Evolutionary conservation across 2,888 invertebrate genomes (phyloP), one percentile per base, ranked within the genome.

Genomic region (Noctua janthe): DNA sequence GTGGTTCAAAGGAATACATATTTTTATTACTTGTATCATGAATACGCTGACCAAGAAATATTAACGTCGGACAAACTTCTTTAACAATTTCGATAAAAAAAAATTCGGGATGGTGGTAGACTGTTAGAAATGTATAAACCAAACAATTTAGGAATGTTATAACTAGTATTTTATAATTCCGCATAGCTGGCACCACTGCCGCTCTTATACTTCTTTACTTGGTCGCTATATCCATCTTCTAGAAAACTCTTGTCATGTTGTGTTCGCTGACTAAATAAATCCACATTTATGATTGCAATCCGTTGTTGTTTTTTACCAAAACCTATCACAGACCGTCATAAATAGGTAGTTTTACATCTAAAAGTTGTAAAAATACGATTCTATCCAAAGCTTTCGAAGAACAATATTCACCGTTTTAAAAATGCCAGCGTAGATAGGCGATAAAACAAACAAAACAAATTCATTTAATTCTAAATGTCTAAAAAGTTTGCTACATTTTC

Each of bases 401-500:
- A 39, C 35, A 82, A 84, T 84, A 71, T 54, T 81, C 20, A 64
- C 15, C 5, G 71, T 62, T 71, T 62, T 51, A 56, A 71, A 80
- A 71, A 81, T 74, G n/a, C 62, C 56, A 66, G 20, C 17, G 23
- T 43, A 67, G 62, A 66, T 59, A 86, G 47, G 82, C 51, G 35
- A 82, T 77, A 66, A 82, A 84, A 87, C 71, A 73, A 83, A 83
- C 73, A 77, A 86, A 86, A 80, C 76, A 73, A 80, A 86, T 79
- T 83, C 71, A 76, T 83, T 86, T 86, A 88, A 87, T 81, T 83
- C 75, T 72, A 77, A 85, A 86, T 83, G 83, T 81, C 78, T 76
- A 83, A 83, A 87, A 84, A 88, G 69, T 81, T 81, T 69, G 69
- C 75, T 64, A 77, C 77, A 79, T 76, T 87, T 86, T 78, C 77